phyloP scores from a whole-genome alignment of 2,113 vertebrate species.

The Rhipidura dahli region DNA sequence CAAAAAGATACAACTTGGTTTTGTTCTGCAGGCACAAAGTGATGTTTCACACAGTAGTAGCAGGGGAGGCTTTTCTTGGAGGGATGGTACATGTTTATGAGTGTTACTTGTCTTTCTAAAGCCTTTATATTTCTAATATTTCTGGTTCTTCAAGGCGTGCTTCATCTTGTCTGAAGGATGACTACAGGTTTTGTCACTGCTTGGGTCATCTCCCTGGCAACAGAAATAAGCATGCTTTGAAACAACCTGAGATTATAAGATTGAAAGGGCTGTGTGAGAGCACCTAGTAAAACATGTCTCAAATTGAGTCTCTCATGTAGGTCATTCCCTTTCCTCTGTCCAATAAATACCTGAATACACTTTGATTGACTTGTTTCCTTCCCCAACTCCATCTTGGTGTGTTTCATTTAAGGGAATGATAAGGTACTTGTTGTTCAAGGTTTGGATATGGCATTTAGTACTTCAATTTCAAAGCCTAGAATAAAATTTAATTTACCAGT shows the following conservation, averaged over 20 bases:
- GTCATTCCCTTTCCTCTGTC: background rate
- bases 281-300: conserved; percentile 10
- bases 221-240: background rate
- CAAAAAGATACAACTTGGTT: background rate
- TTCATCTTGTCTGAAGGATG: conserved; percentile 39
- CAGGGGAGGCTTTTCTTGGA: background rate
- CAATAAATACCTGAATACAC: background rate
- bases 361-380: background rate
- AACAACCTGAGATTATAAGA: conserved; percentile 9
- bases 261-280: background rate
- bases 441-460: background rate
- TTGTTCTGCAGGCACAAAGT: background rate
- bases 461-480: background rate
- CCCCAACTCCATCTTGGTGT: background rate
- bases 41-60: background rate
- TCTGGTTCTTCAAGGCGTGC: conserved; percentile 62
- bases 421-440: background rate
- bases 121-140: conserved; percentile 18
- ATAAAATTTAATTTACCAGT: background rate
- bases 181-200: background rate
- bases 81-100: background rate
- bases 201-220: conserved; percentile 48
- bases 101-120: background rate
- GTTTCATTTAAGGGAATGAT: background rate
- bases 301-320: background rate